Evolutionary conservation across 1,140 invertebrate genomes (phyloP), one percentile per base, ranked within the genome.

Genomic region (Babylonia areolata): DNA sequence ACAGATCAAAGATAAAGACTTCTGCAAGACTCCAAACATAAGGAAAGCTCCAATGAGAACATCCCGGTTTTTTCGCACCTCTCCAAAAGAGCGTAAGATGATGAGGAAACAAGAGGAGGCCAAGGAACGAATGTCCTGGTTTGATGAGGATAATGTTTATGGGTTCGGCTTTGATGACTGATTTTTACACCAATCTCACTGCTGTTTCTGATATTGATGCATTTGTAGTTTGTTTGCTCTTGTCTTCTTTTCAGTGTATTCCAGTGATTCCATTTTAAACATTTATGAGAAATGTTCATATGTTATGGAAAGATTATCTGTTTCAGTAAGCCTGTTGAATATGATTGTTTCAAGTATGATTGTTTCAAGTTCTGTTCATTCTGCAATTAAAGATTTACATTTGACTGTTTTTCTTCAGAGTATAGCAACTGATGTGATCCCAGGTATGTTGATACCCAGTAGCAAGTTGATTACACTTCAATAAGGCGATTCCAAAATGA

Each of bases 91-190:
- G 15, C 58, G 85, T 15, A 86, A 23, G 2, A 33, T 54, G 75
- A n/a, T 58, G 73, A 54, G 77, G 37, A 80, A 83, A n/a, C 73
- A 78, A 39, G 64, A 77, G 17, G n/a, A 77, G 69, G 64, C 64
- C 69, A 81, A 51, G 31, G 81, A 86, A 46, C 31, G 40, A 78
- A 46, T 86, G 69, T 71, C 85, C 28, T 86, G 85, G 85, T 86
- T 86, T 78, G 85, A 86, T 69, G 64, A 82, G 35, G 85, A 86
- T 69, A 69, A 71, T 35, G 81, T 86, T 40, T 86, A 82, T 78
- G 85, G 71, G 35, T 86, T 86, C 64, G 85, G 85, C 51, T 58
- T 81, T 64, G 85, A 86, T 58, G 85, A 86, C 85, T 86, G 28
- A 83, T 75, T 31, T 23, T 35, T 17, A 5, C 37, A 35, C 23